phyloP scores from a whole-genome alignment of 2,888 invertebrate species.

The Coleophora flavipennella region DNA sequence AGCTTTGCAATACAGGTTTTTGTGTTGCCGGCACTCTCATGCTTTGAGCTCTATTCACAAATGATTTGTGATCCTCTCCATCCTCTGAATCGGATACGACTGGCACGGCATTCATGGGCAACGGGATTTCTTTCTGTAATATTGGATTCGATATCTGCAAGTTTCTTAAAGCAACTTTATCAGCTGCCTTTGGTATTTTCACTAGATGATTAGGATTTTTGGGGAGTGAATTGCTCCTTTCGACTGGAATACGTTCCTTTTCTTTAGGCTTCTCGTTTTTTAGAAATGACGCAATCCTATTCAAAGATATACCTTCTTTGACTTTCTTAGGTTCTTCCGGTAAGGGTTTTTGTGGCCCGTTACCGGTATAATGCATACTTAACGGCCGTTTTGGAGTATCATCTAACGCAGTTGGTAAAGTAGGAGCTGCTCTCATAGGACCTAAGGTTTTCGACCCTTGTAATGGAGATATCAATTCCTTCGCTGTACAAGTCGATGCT shows the following conservation, averaged over 20 bases:
- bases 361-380: conserved; percentile 55
- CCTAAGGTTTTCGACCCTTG: conserved; percentile 74
- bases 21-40: conserved; percentile 77
- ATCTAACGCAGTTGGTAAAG: conserved; percentile 43
- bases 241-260: conserved; percentile 60
- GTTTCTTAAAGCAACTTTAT: conserved; percentile 80
- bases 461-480: conserved; percentile 78
- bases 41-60: conserved; percentile 85
- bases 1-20: conserved; percentile 79
- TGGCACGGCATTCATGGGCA: conserved; percentile 73
- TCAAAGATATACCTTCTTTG: conserved; percentile 75
- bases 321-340: conserved; percentile 70
- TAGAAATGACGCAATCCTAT: conserved; percentile 83
- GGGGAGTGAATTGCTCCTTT: conserved; percentile 73
- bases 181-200: conserved; percentile 77
- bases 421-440: conserved; percentile 75
- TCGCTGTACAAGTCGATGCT: conserved; percentile 85
- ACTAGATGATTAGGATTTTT: conserved; percentile 70
- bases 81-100: conserved; percentile 69
- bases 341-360: conserved; percentile 51
- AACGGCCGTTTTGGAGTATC: conserved; percentile 64
- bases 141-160: conserved; percentile 90
- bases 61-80: conserved; percentile 67
- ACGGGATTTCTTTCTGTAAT: conserved; percentile 77
- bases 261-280: conserved; percentile 74